Conservation (phyloP, 2,797 vertebrate genomes). For the Eurystomus glaucurus region DNA sequence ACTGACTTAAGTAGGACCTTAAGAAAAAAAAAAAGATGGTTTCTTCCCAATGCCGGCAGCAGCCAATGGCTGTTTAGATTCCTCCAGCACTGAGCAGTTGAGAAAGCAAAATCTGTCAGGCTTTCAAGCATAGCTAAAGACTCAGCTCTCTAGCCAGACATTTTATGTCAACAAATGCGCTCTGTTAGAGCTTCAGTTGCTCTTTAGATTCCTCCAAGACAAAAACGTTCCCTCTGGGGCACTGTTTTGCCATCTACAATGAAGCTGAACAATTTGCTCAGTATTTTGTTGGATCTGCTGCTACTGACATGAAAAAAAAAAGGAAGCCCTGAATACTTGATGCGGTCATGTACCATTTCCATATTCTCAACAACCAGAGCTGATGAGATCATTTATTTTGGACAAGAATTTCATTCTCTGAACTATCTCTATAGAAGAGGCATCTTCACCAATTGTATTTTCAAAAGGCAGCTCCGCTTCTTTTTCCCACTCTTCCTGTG, state of each 20-base stretch:
- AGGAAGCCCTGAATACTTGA: background rate
- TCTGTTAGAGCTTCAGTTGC: slow-evolving; percentile 36
- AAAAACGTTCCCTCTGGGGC: background rate
- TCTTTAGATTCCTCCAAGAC: slow-evolving; percentile 35
- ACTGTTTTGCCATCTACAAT: background rate
- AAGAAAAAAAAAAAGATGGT: background rate
- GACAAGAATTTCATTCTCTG: background rate
- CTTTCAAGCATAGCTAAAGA: slow-evolving; percentile 53
- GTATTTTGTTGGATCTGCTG: background rate
- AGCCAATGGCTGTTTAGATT: slow-evolving; percentile 45
- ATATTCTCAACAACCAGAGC: background rate
- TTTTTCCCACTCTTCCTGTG: accelerated
- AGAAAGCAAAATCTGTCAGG: slow-evolving; percentile 54
- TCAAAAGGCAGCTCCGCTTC: background rate
- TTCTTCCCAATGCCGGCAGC: background rate
- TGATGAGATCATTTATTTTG: background rate
- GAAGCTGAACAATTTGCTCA: background rate
- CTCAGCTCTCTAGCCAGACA: slow-evolving; percentile 30
- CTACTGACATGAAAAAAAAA: background rate
- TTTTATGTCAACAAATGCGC: slow-evolving; percentile 16
- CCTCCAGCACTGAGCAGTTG: background rate
- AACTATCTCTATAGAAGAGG: background rate
- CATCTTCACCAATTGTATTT: background rate
- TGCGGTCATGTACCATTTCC: background rate
- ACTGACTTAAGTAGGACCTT: slow-evolving; percentile 20